phyloP scores from a whole-genome alignment of 2,888 invertebrate genomes.

The Morpho helenor region DNA sequence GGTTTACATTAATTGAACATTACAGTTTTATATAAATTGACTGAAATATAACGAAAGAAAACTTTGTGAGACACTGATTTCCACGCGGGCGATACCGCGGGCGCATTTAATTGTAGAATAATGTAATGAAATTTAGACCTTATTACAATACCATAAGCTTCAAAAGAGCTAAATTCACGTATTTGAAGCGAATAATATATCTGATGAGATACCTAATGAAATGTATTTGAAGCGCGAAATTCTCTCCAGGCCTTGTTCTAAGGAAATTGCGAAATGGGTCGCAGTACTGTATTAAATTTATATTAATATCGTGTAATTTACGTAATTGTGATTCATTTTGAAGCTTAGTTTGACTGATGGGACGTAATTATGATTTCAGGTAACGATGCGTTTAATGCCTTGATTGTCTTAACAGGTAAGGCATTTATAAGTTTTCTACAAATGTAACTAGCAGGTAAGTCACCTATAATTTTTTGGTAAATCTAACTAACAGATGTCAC shows the following conservation, averaged over 20 bases:
- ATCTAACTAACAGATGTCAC: no score
- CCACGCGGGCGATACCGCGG: no score
- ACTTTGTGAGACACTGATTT: no score
- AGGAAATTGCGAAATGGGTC: slow-evolving; percentile 35
- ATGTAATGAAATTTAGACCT: no score
- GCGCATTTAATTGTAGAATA: no score
- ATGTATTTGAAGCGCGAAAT: slow-evolving; percentile 32
- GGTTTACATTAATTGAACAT: no score
- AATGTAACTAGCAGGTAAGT: not conserved
- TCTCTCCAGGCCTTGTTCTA: slow-evolving; percentile 25
- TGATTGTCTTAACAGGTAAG: not conserved
- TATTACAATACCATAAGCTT: no score
- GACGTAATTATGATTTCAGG: not conserved
- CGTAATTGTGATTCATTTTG: slow-evolving; percentile 25
- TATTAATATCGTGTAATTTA: slow-evolving; percentile 32
- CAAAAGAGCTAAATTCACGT: no score
- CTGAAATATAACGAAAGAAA: no score
- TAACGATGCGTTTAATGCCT: not conserved
- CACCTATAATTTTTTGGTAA: not conserved
- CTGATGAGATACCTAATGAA: slow-evolving; percentile 26
- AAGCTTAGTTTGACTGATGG: slow-evolving; percentile 16
- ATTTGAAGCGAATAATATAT: not conserved
- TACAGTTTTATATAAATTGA: no score
- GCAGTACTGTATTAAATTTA: slow-evolving; percentile 35
- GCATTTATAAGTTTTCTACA: not conserved